phyloP scores from a whole-genome alignment of 2,113 vertebrate genomes.

The Neomonachus schauinslandi region DNA sequence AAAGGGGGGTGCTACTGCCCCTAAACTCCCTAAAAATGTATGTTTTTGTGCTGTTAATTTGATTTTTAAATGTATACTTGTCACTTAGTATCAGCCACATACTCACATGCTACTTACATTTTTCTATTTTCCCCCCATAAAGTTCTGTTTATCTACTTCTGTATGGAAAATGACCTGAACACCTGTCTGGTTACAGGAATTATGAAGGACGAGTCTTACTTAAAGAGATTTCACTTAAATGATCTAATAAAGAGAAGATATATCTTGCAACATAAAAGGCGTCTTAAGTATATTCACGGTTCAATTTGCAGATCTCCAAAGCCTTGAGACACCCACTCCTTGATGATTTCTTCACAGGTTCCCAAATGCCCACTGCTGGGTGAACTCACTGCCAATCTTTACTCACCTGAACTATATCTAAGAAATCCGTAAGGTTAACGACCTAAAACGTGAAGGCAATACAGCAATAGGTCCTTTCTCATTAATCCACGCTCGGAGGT shows the following conservation, averaged over 20 bases:
- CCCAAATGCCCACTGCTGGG: not conserved
- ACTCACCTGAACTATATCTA: constrained; percentile 82
- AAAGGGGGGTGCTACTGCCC: not conserved
- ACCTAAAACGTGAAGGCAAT: constrained; percentile 43
- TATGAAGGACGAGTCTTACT: constrained; percentile 57
- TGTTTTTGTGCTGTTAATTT: not conserved
- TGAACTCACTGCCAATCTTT: not conserved
- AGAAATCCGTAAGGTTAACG: constrained; percentile 53
- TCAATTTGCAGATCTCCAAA: constrained; percentile 51
- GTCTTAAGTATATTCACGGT: constrained; percentile 61
- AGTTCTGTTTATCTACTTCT: constrained; percentile 66
- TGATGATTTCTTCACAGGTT: not conserved
- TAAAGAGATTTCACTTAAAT: constrained; percentile 65
- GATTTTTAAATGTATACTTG: constrained; percentile 17
- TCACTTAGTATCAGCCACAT: not conserved
- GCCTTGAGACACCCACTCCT: not conserved
- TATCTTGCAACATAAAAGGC: constrained; percentile 57
- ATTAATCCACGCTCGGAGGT: not conserved
- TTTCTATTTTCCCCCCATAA: constrained; percentile 57
- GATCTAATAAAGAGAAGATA: constrained; percentile 67
- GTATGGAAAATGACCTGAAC: constrained; percentile 65
- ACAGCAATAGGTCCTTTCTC: not conserved
- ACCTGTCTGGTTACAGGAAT: constrained; percentile 66
- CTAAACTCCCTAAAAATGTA: not conserved
- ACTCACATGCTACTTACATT: constrained; percentile 1